Evolutionary conservation across 2,888 invertebrate species (phyloP).

Genomic region (Athrips mouffetella): DNA sequence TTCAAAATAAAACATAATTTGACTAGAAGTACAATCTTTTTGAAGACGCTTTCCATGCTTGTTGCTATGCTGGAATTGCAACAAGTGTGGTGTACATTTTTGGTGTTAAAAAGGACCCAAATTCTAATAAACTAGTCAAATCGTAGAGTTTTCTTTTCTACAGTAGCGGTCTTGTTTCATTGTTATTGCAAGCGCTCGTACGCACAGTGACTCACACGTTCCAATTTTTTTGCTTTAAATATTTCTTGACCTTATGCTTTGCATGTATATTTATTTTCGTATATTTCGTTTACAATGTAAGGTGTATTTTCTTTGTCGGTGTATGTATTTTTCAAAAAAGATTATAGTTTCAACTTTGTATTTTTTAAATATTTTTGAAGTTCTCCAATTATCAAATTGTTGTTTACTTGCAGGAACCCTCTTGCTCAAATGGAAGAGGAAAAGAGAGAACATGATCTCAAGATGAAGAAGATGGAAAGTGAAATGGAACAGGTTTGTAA

Average conservation of each 20-base stretch:
- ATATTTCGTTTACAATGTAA: background rate
- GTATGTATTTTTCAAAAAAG: background rate
- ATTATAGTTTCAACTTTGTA: no score
- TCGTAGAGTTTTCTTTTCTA: no score
- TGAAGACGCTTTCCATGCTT: no score
- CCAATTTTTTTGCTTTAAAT: background rate
- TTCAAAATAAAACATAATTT: no score
- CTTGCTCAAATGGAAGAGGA: constrained; percentile 99
- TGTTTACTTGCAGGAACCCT: constrained; percentile 88
- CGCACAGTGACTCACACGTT: background rate
- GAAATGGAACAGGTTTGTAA: constrained; percentile 92
- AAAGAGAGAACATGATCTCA: constrained; percentile 95
- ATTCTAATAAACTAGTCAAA: no score
- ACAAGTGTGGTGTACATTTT: no score
- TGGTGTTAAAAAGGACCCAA: background rate
- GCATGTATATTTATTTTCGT: background rate
- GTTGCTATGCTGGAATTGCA: no score
- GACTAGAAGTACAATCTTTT: no score
- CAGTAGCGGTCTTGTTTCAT: no score
- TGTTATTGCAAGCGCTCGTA: no score
- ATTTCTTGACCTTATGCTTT: background rate
- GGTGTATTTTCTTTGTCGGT: background rate
- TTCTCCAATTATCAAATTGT: no score
- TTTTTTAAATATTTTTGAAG: no score
- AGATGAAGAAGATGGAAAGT: constrained; percentile 99